A percentile compares a stretch with the other conserved stretches of the same genome.
Evolutionary conservation across 1,140 invertebrate species (phyloP).

Genomic region (Halyomorpha halys): DNA sequence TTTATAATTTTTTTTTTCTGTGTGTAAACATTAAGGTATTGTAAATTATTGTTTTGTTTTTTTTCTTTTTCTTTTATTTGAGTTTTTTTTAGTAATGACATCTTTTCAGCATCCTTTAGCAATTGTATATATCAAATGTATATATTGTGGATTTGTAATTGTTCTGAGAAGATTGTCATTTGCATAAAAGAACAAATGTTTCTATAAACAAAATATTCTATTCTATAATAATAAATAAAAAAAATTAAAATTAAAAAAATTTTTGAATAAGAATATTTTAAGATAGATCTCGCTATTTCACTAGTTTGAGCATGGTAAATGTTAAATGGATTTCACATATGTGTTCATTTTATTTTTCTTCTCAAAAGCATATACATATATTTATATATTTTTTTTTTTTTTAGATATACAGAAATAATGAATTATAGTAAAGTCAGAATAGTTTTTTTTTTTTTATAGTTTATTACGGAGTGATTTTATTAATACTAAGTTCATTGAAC

Average conservation of each 20-base stretch:
- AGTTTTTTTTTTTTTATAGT: too few relatives aligned
- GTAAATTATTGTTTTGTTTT: background rate
- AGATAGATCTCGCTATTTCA: too few relatives aligned
- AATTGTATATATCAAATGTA: constrained; percentile 13
- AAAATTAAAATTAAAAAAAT: background rate
- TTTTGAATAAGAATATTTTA: too few relatives aligned
- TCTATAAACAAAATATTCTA: background rate
- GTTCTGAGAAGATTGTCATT: background rate
- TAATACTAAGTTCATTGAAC: too few relatives aligned
- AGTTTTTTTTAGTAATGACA: background rate
- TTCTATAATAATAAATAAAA: background rate
- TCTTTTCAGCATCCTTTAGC: background rate
- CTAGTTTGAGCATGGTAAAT: too few relatives aligned
- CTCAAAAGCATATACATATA: too few relatives aligned
- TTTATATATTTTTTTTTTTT: too few relatives aligned
- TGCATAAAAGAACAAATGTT: background rate
- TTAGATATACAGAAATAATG: too few relatives aligned
- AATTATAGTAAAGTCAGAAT: too few relatives aligned
- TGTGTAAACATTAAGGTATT: constrained; percentile 6
- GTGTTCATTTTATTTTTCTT: too few relatives aligned
- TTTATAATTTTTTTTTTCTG: background rate
- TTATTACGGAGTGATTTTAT: too few relatives aligned
- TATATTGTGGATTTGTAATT: constrained; percentile 6
- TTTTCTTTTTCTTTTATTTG: background rate
- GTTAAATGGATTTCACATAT: too few relatives aligned